Evolutionary conservation across 2,888 invertebrate species (phyloP).

Genomic region (Liposcelis brunnea): DNA sequence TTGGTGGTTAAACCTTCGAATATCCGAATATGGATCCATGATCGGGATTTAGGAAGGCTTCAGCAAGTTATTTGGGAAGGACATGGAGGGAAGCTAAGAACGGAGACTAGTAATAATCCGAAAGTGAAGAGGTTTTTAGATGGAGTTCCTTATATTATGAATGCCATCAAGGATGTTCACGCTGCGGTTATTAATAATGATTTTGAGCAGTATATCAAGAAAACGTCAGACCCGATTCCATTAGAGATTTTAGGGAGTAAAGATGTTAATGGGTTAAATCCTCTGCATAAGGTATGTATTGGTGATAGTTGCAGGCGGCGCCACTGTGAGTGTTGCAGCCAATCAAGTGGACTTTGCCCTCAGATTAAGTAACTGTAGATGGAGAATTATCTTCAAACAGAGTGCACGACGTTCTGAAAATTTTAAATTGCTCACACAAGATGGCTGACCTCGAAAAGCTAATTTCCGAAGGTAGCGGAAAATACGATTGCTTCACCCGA

Average conservation of each 20-base stretch:
- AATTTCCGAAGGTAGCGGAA: too few species aligned
- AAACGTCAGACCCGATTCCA: slow-evolving; percentile 49
- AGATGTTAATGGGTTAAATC: slow-evolving; percentile 63
- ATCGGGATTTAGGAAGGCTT: slow-evolving; percentile 68
- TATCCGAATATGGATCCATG: slow-evolving; percentile 91
- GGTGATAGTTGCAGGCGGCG: too few species aligned
- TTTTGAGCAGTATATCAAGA: slow-evolving; percentile 46
- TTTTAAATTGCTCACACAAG: too few species aligned
- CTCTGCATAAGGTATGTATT: slow-evolving; percentile 80
- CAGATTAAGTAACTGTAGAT: too few species aligned
- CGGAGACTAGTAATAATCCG: slow-evolving; percentile 69
- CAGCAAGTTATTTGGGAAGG: slow-evolving; percentile 84
- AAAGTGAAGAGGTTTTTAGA: slow-evolving; percentile 71
- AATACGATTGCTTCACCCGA: too few species aligned
- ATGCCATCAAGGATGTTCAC: slow-evolving; percentile 66
- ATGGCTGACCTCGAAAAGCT: too few species aligned
- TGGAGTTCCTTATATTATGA: slow-evolving; percentile 88
- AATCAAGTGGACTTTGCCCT: too few species aligned
- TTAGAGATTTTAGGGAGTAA: slow-evolving; percentile 54
- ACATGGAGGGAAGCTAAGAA: slow-evolving; percentile 63
- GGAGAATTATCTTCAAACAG: too few species aligned
- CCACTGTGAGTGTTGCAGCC: too few species aligned
- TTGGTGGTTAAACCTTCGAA: slow-evolving; percentile 69
- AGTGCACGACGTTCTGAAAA: too few species aligned
- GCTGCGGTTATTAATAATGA: slow-evolving; percentile 59